These are phyloP conservation scores for Rutilus rutilus DNA, from an alignment of 2,113 vertebrate genomes.

Conservation along the genomic window DNA sequence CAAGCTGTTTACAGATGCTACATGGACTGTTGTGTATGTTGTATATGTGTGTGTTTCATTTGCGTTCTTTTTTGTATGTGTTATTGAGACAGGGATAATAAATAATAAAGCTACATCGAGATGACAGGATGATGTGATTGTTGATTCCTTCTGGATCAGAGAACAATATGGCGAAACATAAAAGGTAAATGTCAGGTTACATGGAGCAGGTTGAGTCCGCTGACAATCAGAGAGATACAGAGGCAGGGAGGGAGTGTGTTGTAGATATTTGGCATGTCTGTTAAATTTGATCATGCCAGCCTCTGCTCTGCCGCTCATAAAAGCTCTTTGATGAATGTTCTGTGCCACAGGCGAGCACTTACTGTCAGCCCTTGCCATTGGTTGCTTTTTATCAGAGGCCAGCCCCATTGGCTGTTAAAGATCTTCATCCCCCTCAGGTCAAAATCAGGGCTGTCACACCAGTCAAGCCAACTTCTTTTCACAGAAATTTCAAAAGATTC, in stretches of 20 bases:
- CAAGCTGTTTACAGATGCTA: not conserved
- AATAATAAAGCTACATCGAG: not conserved
- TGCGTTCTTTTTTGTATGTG: slow-evolving; percentile 41
- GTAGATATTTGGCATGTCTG: slow-evolving; percentile 70
- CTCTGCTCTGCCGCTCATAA: slow-evolving; percentile 42
- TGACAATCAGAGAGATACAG: slow-evolving; percentile 62
- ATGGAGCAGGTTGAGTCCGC: slow-evolving; percentile 40
- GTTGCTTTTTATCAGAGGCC: slow-evolving; percentile 29
- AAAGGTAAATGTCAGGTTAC: slow-evolving; percentile 53
- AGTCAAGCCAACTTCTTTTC: not conserved
- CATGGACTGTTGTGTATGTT: not conserved
- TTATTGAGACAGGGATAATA: slow-evolving; percentile 6
- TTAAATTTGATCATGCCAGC: slow-evolving; percentile 49
- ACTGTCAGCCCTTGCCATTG: slow-evolving; percentile 34
- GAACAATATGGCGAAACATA: slow-evolving; percentile 48
- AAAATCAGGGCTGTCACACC: slow-evolving; percentile 14
- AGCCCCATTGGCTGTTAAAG: slow-evolving; percentile 39
- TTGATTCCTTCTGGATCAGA: slow-evolving; percentile 45
- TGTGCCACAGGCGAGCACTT: slow-evolving; percentile 29
- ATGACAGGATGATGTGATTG: slow-evolving; percentile 37
- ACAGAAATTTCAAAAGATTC: not conserved
- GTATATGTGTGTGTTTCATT: slow-evolving; percentile 23
- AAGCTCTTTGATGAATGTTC: slow-evolving; percentile 44
- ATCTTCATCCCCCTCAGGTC: slow-evolving; percentile 1
- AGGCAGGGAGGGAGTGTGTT: slow-evolving; percentile 60